Base-by-base conservation (phyloP, 2,888 invertebrate species). In the Mongoloraphidia duomilia region DNA sequence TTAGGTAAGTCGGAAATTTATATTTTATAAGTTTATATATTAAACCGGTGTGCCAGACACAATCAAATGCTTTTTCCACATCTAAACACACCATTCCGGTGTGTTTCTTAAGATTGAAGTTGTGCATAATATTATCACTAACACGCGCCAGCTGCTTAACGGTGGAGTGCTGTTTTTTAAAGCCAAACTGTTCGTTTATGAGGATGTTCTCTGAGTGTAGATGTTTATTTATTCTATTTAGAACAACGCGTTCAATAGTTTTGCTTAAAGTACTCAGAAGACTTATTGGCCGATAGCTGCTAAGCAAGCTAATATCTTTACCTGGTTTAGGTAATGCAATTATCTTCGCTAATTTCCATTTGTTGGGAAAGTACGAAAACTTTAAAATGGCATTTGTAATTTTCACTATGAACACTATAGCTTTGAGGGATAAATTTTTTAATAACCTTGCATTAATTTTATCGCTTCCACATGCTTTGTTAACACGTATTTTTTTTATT, bases 61-160 rank as follows among this genome's bases (percentile, higher is more conserved):
- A n/a, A n/a, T n/a, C n/a, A n/a, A n/a, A n/a, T n/a, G n/a, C n/a
- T n/a, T n/a, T n/a, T n/a, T n/a, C n/a, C n/a, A n/a, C n/a, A n/a
- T n/a, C n/a, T n/a, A n/a, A n/a, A n/a, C n/a, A n/a, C n/a, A n/a
- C n/a, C n/a, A n/a, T n/a, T n/a, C n/a, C n/a, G n/a, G n/a, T n/a
- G n/a, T n/a, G 52, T 8, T 55, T 52, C 2, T 57, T 53, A 40
- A 53, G 54, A 45, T 62, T 61, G 13, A 58, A 61, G 8, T 57
- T 56, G 5, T 55, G 41, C 1, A 44, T 49, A 8, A 60, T 55
- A 35, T 59, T 54, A 39, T 58, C 58, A 1, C 53, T 51, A 17
- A 65, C 58, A 52, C 61, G 45, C 0, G 50, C 49, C 2, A 63
- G 48, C 53, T 64, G 61, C 38, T 57, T 56, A 1, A 54, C 54